phyloP scores from a whole-genome alignment of 2,888 invertebrate genomes.

The Chrysodeixis includens region DNA sequence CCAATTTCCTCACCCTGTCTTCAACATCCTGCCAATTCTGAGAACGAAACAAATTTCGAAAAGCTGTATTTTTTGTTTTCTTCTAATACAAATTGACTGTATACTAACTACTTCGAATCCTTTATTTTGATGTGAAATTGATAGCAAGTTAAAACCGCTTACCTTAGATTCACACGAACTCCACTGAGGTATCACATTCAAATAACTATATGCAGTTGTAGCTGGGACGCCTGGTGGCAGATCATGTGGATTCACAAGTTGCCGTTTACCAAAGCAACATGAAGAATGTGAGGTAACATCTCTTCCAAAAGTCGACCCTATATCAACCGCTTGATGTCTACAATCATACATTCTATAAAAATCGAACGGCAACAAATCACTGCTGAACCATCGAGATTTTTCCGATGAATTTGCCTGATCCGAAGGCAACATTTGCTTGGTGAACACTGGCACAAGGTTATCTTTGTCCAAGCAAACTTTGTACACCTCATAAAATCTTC shows the following conservation, averaged over 20 bases:
- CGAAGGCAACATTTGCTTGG: constrained; percentile 55
- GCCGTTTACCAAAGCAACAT: constrained; percentile 71
- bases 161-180: constrained; percentile 69
- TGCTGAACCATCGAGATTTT: constrained; percentile 56
- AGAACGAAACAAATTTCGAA: not conserved
- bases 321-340: constrained; percentile 52
- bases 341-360: constrained; percentile 67
- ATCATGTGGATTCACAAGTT: constrained; percentile 70
- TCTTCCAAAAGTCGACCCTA: constrained; percentile 46
- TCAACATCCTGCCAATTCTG: constrained; percentile 77
- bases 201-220: constrained; percentile 63
- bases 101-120: too few relatives aligned
- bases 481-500: constrained; percentile 59
- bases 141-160: constrained; percentile 23
- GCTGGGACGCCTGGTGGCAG: constrained; percentile 69
- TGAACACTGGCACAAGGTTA: constrained; percentile 62
- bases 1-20: constrained; percentile 62
- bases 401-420: constrained; percentile 48
- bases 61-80: not conserved
- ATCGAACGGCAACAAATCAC: constrained; percentile 50
- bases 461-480: constrained; percentile 67
- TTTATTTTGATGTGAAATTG: too few relatives aligned
- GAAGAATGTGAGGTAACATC: constrained; percentile 52
- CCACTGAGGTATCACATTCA: constrained; percentile 77
- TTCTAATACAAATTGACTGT: too few relatives aligned